A percentile compares a stretch with the other conserved stretches of the same genome.
phyloP scores from a whole-genome alignment of 2,113 vertebrate genomes.

The Fulica atra region DNA sequence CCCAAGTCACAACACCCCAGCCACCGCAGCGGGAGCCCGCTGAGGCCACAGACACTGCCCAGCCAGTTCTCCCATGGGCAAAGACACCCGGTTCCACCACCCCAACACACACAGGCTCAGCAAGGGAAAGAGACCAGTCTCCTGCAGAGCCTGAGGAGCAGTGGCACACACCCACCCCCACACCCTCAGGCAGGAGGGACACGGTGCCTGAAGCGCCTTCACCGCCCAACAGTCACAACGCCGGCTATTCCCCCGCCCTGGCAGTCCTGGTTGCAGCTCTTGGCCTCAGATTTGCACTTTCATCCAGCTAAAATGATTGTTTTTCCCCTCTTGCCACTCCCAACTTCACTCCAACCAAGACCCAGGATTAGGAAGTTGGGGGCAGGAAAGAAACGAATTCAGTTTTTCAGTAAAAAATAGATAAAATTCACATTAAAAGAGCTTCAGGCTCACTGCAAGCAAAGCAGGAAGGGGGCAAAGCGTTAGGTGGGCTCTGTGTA shows the following conservation, averaged over 20 bases:
- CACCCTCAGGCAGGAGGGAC: background rate
- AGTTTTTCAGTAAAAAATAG: background rate
- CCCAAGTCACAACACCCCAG: rapidly evolving
- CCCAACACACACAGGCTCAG: background rate
- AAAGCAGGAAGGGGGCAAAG: slow-evolving; percentile 44
- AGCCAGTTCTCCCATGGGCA: background rate
- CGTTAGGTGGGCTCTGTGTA: background rate
- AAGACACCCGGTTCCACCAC: background rate
- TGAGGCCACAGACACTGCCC: background rate
- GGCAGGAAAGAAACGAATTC: background rate
- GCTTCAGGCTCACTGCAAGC: slow-evolving; percentile 7
- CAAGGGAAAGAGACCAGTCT: rapidly evolving
- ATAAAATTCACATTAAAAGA: slow-evolving; percentile 2
- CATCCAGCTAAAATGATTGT: background rate
- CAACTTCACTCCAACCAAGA: background rate
- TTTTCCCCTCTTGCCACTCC: background rate
- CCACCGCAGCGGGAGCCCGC: rapidly evolving
- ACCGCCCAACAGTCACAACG: background rate
- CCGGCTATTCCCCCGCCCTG: rapidly evolving
- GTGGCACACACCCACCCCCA: rapidly evolving
- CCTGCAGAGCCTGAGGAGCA: background rate
- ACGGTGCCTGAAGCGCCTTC: background rate
- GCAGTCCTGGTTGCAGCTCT: background rate
- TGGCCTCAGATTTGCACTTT: background rate
- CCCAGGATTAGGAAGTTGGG: background rate